A percentile compares a stretch with the other conserved stretches of the same genome.
Evolutionary conservation across 2,797 vertebrate genomes (phyloP).

Genomic region (Poecilia wingei): DNA sequence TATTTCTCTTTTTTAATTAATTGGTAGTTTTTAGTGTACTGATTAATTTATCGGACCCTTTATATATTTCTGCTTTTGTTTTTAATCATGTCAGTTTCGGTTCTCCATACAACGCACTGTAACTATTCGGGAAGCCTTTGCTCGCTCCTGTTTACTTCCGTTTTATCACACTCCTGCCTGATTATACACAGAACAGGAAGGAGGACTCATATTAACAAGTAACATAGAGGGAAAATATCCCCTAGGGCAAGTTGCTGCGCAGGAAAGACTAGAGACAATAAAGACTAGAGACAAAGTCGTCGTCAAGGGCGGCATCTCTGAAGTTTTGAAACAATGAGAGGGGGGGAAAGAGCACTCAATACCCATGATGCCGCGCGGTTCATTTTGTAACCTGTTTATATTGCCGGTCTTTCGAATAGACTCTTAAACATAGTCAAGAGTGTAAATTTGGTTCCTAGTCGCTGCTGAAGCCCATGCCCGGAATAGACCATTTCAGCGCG

Average conservation of each 20-base stretch:
- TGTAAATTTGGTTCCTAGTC: background rate
- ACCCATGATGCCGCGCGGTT: constrained; percentile 32
- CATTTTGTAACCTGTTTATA: constrained; percentile 21
- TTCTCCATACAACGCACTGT: too few species aligned
- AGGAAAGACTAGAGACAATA: background rate
- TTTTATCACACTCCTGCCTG: background rate
- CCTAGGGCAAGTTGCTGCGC: background rate
- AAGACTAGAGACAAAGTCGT: too few species aligned
- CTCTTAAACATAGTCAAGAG: background rate
- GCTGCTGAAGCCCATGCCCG: constrained; percentile 1
- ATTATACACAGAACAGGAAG: background rate
- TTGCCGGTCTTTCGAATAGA: background rate
- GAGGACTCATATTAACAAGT: background rate
- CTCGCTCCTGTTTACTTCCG: background rate
- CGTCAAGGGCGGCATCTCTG: background rate
- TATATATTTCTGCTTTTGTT: too few species aligned
- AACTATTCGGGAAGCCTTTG: too few species aligned
- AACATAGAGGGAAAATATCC: background rate
- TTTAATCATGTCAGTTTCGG: too few species aligned
- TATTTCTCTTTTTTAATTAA: too few species aligned
- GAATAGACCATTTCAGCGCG: constrained; percentile 45
- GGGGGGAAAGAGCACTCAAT: background rate
- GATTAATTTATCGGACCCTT: too few species aligned
- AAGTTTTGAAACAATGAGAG: constrained; percentile 1
- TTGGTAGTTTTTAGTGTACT: too few species aligned